Percentiles rank a stretch among this genome's conserved stretches.
phyloP scores from a whole-genome alignment of 2,888 invertebrate genomes.

The Acronicta alni region DNA sequence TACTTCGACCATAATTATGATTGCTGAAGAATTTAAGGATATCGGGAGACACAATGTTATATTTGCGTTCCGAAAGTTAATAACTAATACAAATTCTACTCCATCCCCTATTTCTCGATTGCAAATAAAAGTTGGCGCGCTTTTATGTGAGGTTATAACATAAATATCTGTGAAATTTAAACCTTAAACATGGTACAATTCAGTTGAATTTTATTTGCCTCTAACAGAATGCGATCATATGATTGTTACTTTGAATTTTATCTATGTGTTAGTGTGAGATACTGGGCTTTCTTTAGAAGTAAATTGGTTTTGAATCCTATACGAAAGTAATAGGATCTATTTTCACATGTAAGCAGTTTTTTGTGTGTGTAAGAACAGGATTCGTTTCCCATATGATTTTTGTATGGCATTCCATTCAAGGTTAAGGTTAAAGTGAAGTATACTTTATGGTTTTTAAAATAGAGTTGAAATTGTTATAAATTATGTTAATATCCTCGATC shows the following conservation, averaged over 20 bases:
- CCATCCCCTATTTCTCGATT: constrained; percentile 23
- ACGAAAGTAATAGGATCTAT: accelerated
- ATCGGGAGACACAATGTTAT: constrained; percentile 39
- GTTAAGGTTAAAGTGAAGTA: constrained; percentile 44
- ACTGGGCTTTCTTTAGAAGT: constrained; percentile 56
- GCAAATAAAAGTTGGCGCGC: constrained; percentile 50
- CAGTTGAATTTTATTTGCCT: constrained; percentile 40
- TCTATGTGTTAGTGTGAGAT: constrained; percentile 68
- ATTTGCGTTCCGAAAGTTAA: constrained; percentile 17
- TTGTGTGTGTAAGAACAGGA: constrained; percentile 74
- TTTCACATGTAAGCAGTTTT: constrained; percentile 31
- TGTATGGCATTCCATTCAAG: constrained; percentile 81
- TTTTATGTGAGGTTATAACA: constrained; percentile 41
- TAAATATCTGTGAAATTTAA: constrained; percentile 27
- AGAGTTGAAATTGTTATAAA: constrained; percentile 58
- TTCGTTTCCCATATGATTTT: constrained; percentile 86
- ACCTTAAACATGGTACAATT: accelerated
- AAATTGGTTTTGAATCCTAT: constrained; percentile 52
- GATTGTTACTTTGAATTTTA: constrained; percentile 77
- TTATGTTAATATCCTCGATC: constrained; percentile 63
- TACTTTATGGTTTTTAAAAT: not conserved
- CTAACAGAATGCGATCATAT: constrained; percentile 69
- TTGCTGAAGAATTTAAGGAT: constrained; percentile 57
- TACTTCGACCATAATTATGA: constrained; percentile 52
- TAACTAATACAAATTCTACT: constrained; percentile 29